Percentiles rank a stretch among this genome's conserved stretches.
Evolutionary conservation across 2,888 invertebrate species (phyloP).

Genomic region (Zaprionus lineosus): DNA sequence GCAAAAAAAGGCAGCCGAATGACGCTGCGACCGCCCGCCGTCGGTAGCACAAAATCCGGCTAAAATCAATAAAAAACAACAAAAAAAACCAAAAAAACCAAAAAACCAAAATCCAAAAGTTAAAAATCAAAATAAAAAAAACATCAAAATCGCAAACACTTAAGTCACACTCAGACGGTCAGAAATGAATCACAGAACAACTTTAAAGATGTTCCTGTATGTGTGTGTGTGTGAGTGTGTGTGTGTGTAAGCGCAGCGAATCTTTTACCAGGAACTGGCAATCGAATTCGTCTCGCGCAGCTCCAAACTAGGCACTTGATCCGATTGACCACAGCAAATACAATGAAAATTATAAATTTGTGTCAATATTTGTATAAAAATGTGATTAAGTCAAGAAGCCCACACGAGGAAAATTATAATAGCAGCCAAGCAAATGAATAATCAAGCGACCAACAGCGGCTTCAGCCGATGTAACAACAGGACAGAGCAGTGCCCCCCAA

Average conservation of each 20-base stretch:
- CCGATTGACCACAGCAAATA: slow-evolving; percentile 11
- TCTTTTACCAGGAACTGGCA: slow-evolving; percentile 33
- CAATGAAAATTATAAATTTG: slow-evolving; percentile 11
- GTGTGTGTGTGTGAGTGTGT: slow-evolving; percentile 13
- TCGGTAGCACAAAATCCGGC: slow-evolving; percentile 61
- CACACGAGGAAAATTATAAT: not conserved
- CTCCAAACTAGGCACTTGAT: slow-evolving; percentile 38
- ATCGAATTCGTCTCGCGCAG: slow-evolving; percentile 13
- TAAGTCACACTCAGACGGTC: slow-evolving; percentile 58
- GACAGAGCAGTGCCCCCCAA: not conserved
- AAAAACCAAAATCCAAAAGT: too few species aligned
- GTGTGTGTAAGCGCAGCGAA: slow-evolving; percentile 4
- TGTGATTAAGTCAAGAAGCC: slow-evolving; percentile 15
- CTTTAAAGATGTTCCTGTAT: slow-evolving; percentile 15
- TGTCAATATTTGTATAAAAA: slow-evolving; percentile 45
- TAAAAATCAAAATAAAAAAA: too few species aligned
- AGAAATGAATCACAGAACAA: slow-evolving; percentile 42
- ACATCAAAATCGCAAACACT: slow-evolving; percentile 59
- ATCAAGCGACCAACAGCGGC: too few species aligned
- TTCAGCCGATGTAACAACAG: too few species aligned
- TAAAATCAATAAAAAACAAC: slow-evolving; percentile 76
- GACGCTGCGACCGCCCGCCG: slow-evolving; percentile 31
- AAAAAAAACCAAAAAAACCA: slow-evolving; percentile 70
- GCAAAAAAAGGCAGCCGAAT: slow-evolving; percentile 19
- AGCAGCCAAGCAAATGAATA: not conserved